phyloP scores from a whole-genome alignment of 2,113 vertebrate species.

The Dissostichus mawsoni region DNA sequence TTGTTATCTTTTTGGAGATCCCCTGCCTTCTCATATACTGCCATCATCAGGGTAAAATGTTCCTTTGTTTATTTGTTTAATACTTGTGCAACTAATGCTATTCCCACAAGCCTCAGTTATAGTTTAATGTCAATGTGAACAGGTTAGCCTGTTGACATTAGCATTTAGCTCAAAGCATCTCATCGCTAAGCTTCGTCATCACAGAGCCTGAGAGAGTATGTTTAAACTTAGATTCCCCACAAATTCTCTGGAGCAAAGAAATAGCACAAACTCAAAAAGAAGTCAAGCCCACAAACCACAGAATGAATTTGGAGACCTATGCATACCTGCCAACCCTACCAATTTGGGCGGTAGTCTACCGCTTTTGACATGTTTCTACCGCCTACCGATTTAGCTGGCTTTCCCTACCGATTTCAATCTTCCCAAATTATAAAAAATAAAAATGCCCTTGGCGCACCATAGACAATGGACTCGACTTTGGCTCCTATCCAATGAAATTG shows the following conservation, averaged over 20 bases:
- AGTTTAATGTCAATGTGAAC: not conserved
- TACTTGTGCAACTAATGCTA: not conserved
- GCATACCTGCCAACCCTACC: no score
- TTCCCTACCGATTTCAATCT: no score
- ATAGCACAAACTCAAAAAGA: not conserved
- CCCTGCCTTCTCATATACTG: not conserved
- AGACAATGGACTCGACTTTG: no score
- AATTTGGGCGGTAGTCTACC: no score
- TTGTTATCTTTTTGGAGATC: not conserved
- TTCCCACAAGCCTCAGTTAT: not conserved
- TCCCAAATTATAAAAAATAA: no score
- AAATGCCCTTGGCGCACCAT: no score
- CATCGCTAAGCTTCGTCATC: not conserved
- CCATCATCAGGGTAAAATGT: not conserved
- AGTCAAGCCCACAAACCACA: slow-evolving; percentile 2
- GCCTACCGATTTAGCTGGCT: no score
- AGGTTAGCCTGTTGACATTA: no score
- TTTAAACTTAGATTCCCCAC: not conserved
- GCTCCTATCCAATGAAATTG: no score
- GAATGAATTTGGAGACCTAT: not conserved
- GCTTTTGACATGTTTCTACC: no score
- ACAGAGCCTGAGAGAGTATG: not conserved
- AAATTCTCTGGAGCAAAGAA: not conserved
- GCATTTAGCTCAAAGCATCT: no score
- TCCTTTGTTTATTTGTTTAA: not conserved